Evolutionary conservation across 2,113 vertebrate species (phyloP).

Genomic region (Pituophis catenifer): DNA sequence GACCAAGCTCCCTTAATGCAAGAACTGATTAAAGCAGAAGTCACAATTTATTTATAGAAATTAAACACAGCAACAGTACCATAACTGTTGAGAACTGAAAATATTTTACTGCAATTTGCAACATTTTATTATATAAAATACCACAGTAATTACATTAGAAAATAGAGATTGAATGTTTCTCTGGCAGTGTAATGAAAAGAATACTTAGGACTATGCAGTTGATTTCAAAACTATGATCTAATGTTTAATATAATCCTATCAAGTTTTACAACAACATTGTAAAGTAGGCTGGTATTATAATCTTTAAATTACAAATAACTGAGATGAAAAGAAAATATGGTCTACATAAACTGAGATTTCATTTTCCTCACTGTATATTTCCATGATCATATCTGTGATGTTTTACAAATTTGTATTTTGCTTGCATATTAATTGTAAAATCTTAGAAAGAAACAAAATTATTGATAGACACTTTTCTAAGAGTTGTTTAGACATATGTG

Average conservation of each 20-base stretch:
- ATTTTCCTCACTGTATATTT: background rate
- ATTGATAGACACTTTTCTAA: background rate
- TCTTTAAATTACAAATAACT: background rate
- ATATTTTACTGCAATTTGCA: background rate
- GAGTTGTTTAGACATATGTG: background rate
- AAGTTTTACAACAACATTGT: background rate
- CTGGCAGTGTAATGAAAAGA: background rate
- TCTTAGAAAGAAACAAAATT: background rate
- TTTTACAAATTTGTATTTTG: background rate
- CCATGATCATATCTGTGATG: background rate
- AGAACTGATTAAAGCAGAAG: conserved; percentile 40
- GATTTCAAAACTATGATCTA: background rate
- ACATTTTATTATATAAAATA: conserved; percentile 9
- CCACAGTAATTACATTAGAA: background rate
- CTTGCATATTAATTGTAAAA: background rate
- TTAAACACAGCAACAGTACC: background rate
- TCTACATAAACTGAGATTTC: background rate
- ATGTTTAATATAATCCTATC: background rate
- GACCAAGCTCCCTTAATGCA: conserved; percentile 38
- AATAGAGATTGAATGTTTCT: background rate
- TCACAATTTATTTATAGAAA: conserved; percentile 15
- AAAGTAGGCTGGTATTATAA: background rate
- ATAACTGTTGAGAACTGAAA: background rate
- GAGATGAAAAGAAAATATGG: background rate
- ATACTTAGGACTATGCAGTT: background rate